These are phyloP conservation scores for Protosalanx chinensis DNA, from an alignment of 2,797 vertebrate genomes.

Conservation along the genomic window DNA sequence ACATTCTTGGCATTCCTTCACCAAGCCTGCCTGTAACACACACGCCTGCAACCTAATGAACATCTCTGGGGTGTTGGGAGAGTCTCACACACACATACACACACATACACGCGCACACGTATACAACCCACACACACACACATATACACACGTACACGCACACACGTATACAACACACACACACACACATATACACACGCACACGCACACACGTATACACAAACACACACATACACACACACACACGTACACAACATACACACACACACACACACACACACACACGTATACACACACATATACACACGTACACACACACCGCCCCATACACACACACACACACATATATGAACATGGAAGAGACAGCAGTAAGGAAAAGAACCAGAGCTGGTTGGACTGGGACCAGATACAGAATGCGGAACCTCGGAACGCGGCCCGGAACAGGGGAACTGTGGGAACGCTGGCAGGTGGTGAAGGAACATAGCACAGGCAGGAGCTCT, in stretches of 20 bases:
- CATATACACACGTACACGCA: background rate
- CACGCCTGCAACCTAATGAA: background rate
- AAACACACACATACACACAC: background rate
- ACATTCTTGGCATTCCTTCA: background rate
- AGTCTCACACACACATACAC: background rate
- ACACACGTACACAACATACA: background rate
- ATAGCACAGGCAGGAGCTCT: constrained; percentile 18
- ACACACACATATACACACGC: background rate
- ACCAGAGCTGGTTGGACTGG: background rate
- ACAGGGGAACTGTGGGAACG: background rate
- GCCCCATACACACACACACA: background rate
- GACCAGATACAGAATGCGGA: background rate
- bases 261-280: background rate
- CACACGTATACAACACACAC: background rate
- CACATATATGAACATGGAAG: background rate
- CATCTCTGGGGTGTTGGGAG: background rate
- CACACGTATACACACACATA: background rate
- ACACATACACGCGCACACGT: background rate
- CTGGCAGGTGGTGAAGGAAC: background rate
- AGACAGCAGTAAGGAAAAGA: background rate
- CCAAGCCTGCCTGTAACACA: background rate
- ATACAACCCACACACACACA: background rate
- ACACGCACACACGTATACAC: background rate
- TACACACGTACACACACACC: background rate
- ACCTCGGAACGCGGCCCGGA: background rate